Evolutionary conservation across 2,888 invertebrate species (phyloP).

Genomic region (Cephus runcator): DNA sequence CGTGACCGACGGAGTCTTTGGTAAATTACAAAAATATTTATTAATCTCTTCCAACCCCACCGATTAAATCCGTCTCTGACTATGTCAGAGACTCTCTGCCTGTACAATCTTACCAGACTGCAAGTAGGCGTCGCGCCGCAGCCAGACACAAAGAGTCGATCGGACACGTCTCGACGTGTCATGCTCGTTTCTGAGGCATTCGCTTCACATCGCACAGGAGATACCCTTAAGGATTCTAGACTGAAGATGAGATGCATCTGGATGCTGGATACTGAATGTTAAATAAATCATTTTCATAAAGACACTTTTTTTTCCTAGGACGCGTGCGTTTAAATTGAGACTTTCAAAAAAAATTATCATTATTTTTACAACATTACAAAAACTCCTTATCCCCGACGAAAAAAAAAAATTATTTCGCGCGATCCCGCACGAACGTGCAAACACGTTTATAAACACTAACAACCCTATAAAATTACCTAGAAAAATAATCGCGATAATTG

Average conservation of each 20-base stretch:
- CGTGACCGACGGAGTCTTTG: background rate
- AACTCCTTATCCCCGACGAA: background rate
- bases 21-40: background rate
- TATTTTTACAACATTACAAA: background rate
- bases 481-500: background rate
- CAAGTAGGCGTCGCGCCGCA: conserved; percentile 39
- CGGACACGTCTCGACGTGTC: conserved; percentile 37
- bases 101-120: conserved; percentile 30
- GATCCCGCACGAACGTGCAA: background rate
- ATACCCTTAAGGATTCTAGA: background rate
- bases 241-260: background rate
- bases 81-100: conserved; percentile 28
- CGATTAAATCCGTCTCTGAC: conserved; percentile 7
- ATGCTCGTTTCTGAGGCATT: conserved; percentile 17
- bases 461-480: background rate
- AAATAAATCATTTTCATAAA: background rate
- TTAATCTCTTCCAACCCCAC: background rate
- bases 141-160: conserved; percentile 46
- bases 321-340: background rate
- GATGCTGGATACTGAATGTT: background rate
- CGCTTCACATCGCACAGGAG: background rate
- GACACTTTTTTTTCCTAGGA: background rate
- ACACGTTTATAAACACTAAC: background rate
- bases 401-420: background rate
- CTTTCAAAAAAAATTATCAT: background rate